These are phyloP conservation scores for Cephalotes varians DNA, from an alignment of 2,888 invertebrate species.

Conservation along the genomic window DNA sequence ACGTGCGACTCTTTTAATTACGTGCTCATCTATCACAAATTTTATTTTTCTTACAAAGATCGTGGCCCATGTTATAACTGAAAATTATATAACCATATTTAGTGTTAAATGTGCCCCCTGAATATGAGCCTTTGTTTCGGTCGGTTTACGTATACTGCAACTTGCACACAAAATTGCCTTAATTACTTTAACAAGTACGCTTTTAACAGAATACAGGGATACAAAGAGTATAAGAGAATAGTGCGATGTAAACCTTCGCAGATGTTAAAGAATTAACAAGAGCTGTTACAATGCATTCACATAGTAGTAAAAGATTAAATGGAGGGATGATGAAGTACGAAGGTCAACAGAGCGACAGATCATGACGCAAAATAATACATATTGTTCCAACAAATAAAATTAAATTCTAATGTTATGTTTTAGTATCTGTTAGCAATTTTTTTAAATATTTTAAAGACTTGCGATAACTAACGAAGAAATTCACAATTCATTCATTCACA, in stretches of 20 bases:
- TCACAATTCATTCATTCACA: not conserved
- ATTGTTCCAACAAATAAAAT: not conserved
- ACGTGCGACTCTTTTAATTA: slow-evolving; percentile 6
- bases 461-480: not conserved
- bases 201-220: slow-evolving; percentile 19
- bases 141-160: slow-evolving; percentile 2
- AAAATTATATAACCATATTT: slow-evolving; percentile 23
- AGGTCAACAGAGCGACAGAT: not conserved
- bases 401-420: slow-evolving; percentile 7
- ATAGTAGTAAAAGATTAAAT: slow-evolving; percentile 32
- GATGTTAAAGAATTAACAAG: slow-evolving; percentile 43
- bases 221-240: too few species aligned
- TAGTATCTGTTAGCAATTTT: not conserved
- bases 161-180: slow-evolving; percentile 33
- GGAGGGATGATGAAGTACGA: slow-evolving; percentile 28
- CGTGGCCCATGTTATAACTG: not conserved
- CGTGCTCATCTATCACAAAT: slow-evolving; percentile 15
- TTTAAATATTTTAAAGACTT: not conserved
- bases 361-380: slow-evolving; percentile 6
- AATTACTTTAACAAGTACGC: slow-evolving; percentile 46
- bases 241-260: slow-evolving; percentile 20
- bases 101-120: not conserved
- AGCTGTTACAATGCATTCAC: slow-evolving; percentile 19
- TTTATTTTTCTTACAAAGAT: slow-evolving; percentile 26
- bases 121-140: slow-evolving; percentile 34